Conservation (phyloP, 2,797 vertebrate genomes). For the Pangasius macronema region DNA sequence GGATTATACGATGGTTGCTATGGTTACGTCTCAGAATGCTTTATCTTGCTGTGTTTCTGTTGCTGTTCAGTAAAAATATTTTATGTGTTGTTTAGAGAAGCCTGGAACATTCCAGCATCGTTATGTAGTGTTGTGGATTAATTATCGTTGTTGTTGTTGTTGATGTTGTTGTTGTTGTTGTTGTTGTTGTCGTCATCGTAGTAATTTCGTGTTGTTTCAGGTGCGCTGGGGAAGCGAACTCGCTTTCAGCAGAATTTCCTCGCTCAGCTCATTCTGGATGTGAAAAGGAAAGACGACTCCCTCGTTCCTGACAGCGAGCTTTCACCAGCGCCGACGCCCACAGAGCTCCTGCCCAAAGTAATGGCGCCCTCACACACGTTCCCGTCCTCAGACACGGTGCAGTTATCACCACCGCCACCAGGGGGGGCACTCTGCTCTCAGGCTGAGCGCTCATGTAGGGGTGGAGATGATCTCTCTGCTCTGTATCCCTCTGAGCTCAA, state of each 20-base stretch:
- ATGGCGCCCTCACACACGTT: background rate
- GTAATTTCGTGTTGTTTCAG: constrained; percentile 64
- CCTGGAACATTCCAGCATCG: background rate
- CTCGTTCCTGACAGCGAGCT: constrained; percentile 52
- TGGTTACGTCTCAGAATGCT: background rate
- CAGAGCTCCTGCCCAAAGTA: constrained; percentile 84
- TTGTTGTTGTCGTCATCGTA: background rate
- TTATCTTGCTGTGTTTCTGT: background rate
- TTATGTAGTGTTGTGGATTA: background rate
- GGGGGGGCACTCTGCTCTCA: background rate
- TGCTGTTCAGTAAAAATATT: too few species aligned
- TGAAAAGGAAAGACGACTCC: constrained; percentile 74
- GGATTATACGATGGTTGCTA: background rate
- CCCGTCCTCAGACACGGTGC: background rate
- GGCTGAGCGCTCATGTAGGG: background rate
- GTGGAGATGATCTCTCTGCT: background rate
- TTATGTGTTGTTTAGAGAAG: background rate
- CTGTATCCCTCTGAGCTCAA: background rate
- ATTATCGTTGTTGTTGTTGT: too few species aligned
- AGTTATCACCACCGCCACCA: background rate
- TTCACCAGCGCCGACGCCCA: constrained; percentile 78
- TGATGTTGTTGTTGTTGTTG: background rate
- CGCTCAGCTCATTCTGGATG: constrained; percentile 90
- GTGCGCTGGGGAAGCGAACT: constrained; percentile 94
- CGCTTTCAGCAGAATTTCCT: constrained; percentile 90